Percentiles rank a stretch among this genome's conserved stretches.
Evolutionary conservation across 2,888 invertebrate genomes (phyloP).

Genomic region (Oligia latruncula): DNA sequence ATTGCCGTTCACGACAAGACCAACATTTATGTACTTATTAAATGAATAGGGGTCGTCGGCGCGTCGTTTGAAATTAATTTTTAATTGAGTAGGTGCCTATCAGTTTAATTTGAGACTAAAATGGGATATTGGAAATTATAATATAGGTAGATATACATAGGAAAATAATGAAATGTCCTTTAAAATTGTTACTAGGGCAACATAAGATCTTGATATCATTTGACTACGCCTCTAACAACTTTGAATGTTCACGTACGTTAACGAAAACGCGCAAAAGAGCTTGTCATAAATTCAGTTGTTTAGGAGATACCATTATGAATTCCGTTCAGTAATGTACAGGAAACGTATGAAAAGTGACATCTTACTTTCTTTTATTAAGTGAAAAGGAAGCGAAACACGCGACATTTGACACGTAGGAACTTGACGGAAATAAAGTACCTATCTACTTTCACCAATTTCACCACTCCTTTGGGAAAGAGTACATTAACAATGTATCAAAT

Average conservation of each 20-base stretch:
- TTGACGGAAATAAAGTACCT: conserved; percentile 10
- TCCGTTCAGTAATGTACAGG: conserved; percentile 22
- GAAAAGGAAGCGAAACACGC: conserved; percentile 8
- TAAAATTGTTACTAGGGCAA: neutral
- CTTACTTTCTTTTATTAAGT: conserved; percentile 20
- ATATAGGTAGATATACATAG: neutral
- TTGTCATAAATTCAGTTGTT: conserved; percentile 43
- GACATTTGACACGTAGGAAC: conserved; percentile 23
- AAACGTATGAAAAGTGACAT: conserved; percentile 39
- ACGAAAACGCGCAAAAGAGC: conserved; percentile 11
- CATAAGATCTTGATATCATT: neutral
- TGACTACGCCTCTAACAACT: neutral
- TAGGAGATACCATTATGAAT: conserved; percentile 27
- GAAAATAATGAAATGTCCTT: neutral
- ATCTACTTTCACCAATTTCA: neutral
- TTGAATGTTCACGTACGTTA: conserved; percentile 12
- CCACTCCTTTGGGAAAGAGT: neutral
- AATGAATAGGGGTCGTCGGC: neutral
- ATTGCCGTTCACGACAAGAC: conserved; percentile 8
- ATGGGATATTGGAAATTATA: conserved; percentile 36
- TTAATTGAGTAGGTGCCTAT: conserved; percentile 31
- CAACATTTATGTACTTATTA: conserved; percentile 9
- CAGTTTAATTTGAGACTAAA: conserved; percentile 32
- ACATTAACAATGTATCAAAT: conserved; percentile 25
- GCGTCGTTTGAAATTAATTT: conserved; percentile 48